phyloP scores from a whole-genome alignment of 2,888 invertebrate species.

The Atrina japonica region DNA sequence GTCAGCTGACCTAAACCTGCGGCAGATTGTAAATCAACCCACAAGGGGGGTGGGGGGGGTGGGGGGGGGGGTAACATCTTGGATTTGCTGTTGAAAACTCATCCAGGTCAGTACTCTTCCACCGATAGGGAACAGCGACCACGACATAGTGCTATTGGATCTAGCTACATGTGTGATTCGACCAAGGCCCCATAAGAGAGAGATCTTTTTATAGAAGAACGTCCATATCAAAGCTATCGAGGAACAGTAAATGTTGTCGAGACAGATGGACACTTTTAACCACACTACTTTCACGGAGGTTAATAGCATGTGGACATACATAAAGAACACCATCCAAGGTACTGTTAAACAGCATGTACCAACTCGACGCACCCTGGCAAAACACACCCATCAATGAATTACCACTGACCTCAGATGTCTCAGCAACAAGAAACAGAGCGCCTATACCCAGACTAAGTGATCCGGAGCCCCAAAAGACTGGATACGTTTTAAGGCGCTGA shows the following conservation, averaged over 20 bases:
- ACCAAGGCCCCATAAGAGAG: constrained; percentile 2
- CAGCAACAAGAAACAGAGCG: constrained; percentile 16
- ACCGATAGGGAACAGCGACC: constrained; percentile 24
- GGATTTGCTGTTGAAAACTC: constrained; percentile 15
- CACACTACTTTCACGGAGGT: not conserved
- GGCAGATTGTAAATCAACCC: constrained; percentile 14
- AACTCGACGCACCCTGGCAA: constrained; percentile 10
- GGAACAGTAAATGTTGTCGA: not conserved
- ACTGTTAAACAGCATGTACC: constrained; percentile 5
- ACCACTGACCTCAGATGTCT: constrained; percentile 14
- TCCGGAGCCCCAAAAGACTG: constrained; percentile 9
- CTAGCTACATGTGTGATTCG: constrained; percentile 15
- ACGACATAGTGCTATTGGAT: constrained; percentile 24
- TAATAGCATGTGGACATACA: constrained; percentile 3
- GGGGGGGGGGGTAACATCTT: constrained; percentile 2
- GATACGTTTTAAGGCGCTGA: constrained; percentile 20
- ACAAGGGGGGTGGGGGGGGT: constrained; percentile 13
- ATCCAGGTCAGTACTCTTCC: constrained; percentile 15
- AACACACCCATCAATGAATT: constrained; percentile 10
- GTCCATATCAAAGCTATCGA: not conserved
- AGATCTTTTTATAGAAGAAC: constrained; percentile 20
- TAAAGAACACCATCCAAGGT: constrained; percentile 6
- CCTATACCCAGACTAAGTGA: not conserved
- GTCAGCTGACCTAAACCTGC: constrained; percentile 17
- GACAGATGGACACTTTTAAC: not conserved